These are phyloP conservation scores for Dermatemys mawii DNA, from an alignment of 2,113 vertebrate genomes.

Conservation along the genomic window DNA sequence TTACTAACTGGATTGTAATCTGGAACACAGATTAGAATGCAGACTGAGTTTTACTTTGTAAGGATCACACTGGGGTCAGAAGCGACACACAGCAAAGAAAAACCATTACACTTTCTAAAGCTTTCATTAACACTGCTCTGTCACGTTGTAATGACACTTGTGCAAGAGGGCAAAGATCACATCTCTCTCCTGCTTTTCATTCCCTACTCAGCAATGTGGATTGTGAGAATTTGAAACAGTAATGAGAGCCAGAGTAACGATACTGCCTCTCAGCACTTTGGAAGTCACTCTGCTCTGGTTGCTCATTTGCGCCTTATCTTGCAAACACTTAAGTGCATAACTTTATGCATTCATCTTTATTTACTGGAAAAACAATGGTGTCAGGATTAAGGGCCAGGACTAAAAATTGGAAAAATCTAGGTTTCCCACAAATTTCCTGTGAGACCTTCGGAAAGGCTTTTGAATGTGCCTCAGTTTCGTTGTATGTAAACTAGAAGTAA, in stretches of 20 bases:
- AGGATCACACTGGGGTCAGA: not conserved
- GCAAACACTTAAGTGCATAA: not conserved
- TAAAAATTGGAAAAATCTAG: not conserved
- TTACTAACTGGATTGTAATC: not conserved
- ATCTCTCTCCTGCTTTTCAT: not conserved
- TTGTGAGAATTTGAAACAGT: not conserved
- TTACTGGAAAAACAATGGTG: not conserved
- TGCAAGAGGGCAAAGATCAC: not conserved
- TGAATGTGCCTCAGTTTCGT: not conserved
- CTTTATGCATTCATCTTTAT: not conserved
- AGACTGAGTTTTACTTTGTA: not conserved
- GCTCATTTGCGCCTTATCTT: not conserved
- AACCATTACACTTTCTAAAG: not conserved
- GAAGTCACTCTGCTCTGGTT: not conserved
- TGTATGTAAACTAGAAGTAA: not conserved
- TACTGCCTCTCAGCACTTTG: not conserved
- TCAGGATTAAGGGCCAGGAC: not conserved
- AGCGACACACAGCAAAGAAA: not conserved
- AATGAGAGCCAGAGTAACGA: not conserved
- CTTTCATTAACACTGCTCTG: not conserved
- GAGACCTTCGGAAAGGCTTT: not conserved
- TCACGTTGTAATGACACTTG: not conserved
- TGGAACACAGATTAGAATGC: not conserved
- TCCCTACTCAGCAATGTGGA: not conserved
- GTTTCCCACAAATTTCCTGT: not conserved